Percentiles rank a stretch among this genome's conserved stretches.
Evolutionary conservation across 2,888 invertebrate genomes (phyloP).

Genomic region (Leucophora obtusa): DNA sequence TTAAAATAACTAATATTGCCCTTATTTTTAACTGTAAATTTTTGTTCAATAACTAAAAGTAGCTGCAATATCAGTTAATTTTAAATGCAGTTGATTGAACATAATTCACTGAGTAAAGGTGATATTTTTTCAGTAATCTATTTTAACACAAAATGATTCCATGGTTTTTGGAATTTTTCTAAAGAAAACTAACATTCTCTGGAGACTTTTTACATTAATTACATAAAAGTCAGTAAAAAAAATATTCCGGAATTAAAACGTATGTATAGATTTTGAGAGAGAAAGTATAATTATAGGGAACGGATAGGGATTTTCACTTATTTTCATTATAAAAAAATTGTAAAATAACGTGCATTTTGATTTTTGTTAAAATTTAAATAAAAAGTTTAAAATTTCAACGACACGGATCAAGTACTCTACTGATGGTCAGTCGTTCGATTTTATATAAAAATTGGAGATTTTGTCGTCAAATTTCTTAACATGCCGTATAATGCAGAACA

Average conservation of each 20-base stretch:
- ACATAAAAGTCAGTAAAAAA: conserved; percentile 38
- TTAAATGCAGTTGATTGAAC: too few relatives aligned
- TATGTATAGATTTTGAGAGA: background rate
- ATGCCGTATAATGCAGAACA: conserved; percentile 34
- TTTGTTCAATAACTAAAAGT: too few relatives aligned
- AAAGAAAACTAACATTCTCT: conserved; percentile 48
- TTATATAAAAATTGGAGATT: background rate
- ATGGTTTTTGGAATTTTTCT: background rate
- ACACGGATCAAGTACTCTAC: conserved; percentile 52
- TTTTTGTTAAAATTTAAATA: conserved; percentile 2
- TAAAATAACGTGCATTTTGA: conserved; percentile 29
- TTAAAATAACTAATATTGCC: too few relatives aligned
- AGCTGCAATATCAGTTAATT: too few relatives aligned
- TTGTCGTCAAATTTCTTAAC: conserved; percentile 15
- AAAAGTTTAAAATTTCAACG: conserved; percentile 19
- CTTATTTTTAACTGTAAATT: too few relatives aligned
- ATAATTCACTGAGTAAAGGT: too few relatives aligned
- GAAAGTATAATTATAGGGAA: background rate
- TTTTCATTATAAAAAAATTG: background rate
- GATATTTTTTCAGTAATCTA: background rate
- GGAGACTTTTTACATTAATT: conserved; percentile 51
- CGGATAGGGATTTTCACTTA: background rate
- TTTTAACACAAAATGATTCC: conserved; percentile 33
- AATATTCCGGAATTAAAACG: conserved; percentile 59
- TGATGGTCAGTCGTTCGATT: conserved; percentile 49